Base-by-base conservation (phyloP, 2,888 invertebrate species). In the Melanotus villosus region DNA sequence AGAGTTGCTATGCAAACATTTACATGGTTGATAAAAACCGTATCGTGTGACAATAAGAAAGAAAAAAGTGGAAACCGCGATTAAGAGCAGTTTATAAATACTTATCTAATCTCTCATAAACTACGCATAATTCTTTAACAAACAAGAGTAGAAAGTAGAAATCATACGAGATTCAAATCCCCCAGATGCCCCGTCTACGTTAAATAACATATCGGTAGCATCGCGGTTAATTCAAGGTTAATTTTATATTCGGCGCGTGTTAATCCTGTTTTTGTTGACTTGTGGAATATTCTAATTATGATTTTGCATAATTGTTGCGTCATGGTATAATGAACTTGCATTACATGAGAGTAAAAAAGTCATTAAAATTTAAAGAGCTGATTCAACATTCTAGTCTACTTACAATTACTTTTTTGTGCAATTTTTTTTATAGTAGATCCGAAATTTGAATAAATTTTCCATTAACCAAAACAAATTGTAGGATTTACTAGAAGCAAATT, bases 271-370 rank as follows among this genome's bases (percentile, higher is more conserved):
- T 56, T 56, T 23, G 56, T 56, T 34, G 56, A 52, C 52, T 34
- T 10, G 6, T 56, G 2, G 14, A 30, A 21, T 56, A 19, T 19
- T 36, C 34, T n/a, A 19, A 56, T 56, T 56, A 18, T 32, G 10
- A n/a, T 23, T 54, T 26, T 43, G 47, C 59, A 34, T 50, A 65
- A 65, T 47, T 32, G 23, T 65, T 65, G 50, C 59, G 47, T 59
- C 65, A 65, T 36, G 50, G 65, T 65, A 38, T 65, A 65, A 59
- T 19, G 58, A 65, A 65, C 65, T 38, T 36, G 14, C n/a, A n/a
- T n/a, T n/a, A n/a, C n/a, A n/a, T n/a, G n/a, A n/a, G n/a, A n/a
- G n/a, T n/a, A n/a, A n/a, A n/a, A n/a, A n/a, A n/a, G n/a, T n/a
- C n/a, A n/a, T n/a, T n/a, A n/a, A n/a, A n/a, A n/a, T n/a, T n/a